A percentile compares a stretch with the other conserved stretches of the same genome.
phyloP scores from a whole-genome alignment of 2,113 vertebrate species.

The Athene noctua region DNA sequence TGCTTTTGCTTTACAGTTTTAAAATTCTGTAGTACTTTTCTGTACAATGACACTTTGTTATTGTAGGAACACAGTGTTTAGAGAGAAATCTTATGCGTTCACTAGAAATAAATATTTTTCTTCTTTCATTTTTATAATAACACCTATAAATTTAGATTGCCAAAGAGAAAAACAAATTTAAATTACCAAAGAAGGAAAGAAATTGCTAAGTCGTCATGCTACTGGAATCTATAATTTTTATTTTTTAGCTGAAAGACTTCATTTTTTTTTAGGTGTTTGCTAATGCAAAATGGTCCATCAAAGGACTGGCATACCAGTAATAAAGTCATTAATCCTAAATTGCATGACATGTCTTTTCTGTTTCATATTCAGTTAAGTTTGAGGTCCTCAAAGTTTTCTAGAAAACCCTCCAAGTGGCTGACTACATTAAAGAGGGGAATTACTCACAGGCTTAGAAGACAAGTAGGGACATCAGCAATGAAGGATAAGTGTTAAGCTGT shows the following conservation, averaged over 20 bases:
- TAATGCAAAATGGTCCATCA: background rate
- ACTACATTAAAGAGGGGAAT: constrained; percentile 17
- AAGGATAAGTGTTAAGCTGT: constrained; percentile 28
- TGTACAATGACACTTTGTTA: background rate
- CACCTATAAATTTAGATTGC: background rate
- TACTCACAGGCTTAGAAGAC: constrained; percentile 10
- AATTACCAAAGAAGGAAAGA: background rate
- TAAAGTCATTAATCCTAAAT: background rate
- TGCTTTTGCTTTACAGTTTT: background rate
- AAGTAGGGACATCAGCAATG: constrained; percentile 13
- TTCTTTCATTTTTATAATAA: background rate
- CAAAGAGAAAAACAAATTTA: background rate
- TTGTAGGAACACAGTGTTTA: background rate
- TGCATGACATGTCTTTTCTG: background rate
- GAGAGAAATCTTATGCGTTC: background rate
- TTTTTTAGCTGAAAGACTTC: background rate
- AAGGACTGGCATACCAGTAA: background rate
- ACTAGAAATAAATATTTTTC: background rate
- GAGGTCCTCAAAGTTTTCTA: constrained; percentile 24
- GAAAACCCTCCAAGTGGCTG: constrained; percentile 17
- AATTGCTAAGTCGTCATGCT: background rate
- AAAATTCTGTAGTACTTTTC: background rate
- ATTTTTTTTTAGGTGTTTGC: background rate
- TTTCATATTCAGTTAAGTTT: constrained; percentile 3
- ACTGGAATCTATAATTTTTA: background rate